phyloP scores from a whole-genome alignment of 2,888 invertebrate species.

The Drosophila niveifrons region DNA sequence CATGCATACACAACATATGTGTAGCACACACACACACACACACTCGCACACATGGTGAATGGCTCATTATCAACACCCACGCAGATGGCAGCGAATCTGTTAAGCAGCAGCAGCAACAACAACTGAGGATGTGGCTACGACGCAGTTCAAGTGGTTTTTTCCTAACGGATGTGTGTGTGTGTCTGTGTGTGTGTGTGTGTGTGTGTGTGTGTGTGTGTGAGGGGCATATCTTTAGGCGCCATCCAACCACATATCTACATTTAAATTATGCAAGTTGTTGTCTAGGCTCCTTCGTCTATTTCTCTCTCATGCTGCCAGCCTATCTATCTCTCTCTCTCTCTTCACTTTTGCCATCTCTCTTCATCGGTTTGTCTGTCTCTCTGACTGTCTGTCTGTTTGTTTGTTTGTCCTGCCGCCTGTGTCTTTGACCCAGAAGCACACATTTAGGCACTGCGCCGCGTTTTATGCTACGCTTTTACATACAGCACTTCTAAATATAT shows the following conservation, averaged over 20 bases:
- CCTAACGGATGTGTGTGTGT: slow-evolving; percentile 26
- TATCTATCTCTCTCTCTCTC: slow-evolving; percentile 25
- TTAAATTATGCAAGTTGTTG: slow-evolving; percentile 80
- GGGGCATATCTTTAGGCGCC: slow-evolving; percentile 75
- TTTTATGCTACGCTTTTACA: slow-evolving; percentile 54
- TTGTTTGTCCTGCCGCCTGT: slow-evolving; percentile 60
- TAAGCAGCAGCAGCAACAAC: slow-evolving; percentile 47
- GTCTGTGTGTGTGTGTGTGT: slow-evolving; percentile 16
- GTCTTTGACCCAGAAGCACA: slow-evolving; percentile 80
- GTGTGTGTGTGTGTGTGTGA: slow-evolving; percentile 28
- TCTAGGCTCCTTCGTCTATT: slow-evolving; percentile 54
- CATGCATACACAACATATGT: slow-evolving; percentile 55
- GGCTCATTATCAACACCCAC: slow-evolving; percentile 78
- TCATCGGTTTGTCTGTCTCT: slow-evolving; percentile 36
- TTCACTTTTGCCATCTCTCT: slow-evolving; percentile 5
- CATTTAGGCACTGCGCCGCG: slow-evolving; percentile 61
- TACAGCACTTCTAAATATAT: slow-evolving; percentile 13
- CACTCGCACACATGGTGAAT: slow-evolving; percentile 48
- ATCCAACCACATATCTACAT: slow-evolving; percentile 80
- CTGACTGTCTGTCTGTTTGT: slow-evolving; percentile 53
- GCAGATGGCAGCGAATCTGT: slow-evolving; percentile 44
- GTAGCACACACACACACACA: slow-evolving; percentile 37
- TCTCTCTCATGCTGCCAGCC: slow-evolving; percentile 39
- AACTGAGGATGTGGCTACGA: slow-evolving; percentile 44
- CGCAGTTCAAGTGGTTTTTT: slow-evolving; percentile 75